These are phyloP conservation scores for Pristionchus maxplancki DNA, from an alignment of 2,888 invertebrate species.

Conservation along the genomic window DNA sequence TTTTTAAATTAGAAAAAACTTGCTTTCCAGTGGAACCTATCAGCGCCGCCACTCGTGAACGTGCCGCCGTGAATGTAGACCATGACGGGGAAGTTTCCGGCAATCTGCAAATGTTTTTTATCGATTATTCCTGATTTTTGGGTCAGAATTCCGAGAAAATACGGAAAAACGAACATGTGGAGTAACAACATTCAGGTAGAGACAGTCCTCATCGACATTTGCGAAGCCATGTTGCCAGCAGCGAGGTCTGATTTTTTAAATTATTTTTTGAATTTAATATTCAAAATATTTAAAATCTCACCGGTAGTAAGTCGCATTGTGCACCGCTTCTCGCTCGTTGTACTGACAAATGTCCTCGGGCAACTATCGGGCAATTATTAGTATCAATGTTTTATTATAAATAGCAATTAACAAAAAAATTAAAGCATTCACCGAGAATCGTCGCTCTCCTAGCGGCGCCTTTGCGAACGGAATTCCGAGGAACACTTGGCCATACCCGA, in stretches of 20 bases:
- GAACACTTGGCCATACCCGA: conserved; percentile 17
- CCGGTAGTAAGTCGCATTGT: not conserved
- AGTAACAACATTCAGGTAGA: conserved; percentile 46
- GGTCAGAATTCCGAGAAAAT: not conserved
- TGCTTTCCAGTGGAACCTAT: not conserved
- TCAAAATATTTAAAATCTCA: no score
- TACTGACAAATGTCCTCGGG: not conserved
- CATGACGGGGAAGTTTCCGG: not conserved
- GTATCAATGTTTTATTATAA: not conserved
- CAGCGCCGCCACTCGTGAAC: not conserved
- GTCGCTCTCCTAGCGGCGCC: not conserved
- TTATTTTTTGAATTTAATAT: no score
- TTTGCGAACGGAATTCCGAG: conserved; percentile 9
- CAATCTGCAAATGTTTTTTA: not conserved
- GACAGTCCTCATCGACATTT: conserved; percentile 10
- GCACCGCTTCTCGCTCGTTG: not conserved
- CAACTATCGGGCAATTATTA: not conserved
- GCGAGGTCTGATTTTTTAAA: conserved; percentile 37
- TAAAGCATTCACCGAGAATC: conserved; percentile 3
- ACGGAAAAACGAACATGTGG: not conserved
- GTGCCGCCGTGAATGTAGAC: conserved; percentile 19
- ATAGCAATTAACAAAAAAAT: not conserved
- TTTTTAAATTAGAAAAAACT: not conserved
- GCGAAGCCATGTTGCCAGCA: not conserved
- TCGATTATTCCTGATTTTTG: not conserved